phyloP scores from a whole-genome alignment of 1,140 invertebrate species.

The Chrysomallon squamiferum region DNA sequence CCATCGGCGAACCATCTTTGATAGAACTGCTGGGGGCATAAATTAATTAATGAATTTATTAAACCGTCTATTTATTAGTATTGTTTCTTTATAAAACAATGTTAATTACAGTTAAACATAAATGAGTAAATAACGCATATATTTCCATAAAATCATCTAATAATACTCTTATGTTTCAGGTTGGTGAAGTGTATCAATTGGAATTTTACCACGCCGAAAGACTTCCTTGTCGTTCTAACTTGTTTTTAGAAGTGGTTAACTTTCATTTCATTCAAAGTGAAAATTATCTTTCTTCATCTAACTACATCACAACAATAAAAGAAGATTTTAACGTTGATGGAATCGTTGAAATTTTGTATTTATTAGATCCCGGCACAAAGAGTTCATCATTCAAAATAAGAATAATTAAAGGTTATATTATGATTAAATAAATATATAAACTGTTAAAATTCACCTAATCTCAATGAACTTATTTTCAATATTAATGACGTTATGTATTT shows the following conservation, averaged over 20 bases:
- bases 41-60: no score
- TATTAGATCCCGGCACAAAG: slow-evolving; percentile 30
- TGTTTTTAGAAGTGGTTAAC: slow-evolving; percentile 29
- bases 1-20: no score
- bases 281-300: slow-evolving; percentile 18
- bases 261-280: slow-evolving; percentile 24
- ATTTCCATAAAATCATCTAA: no score
- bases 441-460: no score
- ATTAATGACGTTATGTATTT: no score
- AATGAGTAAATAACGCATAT: no score
- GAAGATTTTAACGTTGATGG: slow-evolving; percentile 37
- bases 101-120: no score
- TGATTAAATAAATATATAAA: no score
- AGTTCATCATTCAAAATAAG: slow-evolving; percentile 27
- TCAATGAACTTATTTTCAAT: no score
- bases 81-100: no score
- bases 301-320: slow-evolving; percentile 22
- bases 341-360: slow-evolving; percentile 17
- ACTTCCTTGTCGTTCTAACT: slow-evolving; percentile 22
- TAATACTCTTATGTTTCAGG: slow-evolving; percentile 19
- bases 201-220: slow-evolving; percentile 38
- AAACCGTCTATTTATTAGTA: no score
- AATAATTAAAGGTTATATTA: slow-evolving; percentile 26
- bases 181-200: slow-evolving; percentile 35
- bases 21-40: no score